Evolutionary conservation across 2,797 vertebrate genomes (phyloP).

Genomic region (Poeciliopsis gracilis): DNA sequence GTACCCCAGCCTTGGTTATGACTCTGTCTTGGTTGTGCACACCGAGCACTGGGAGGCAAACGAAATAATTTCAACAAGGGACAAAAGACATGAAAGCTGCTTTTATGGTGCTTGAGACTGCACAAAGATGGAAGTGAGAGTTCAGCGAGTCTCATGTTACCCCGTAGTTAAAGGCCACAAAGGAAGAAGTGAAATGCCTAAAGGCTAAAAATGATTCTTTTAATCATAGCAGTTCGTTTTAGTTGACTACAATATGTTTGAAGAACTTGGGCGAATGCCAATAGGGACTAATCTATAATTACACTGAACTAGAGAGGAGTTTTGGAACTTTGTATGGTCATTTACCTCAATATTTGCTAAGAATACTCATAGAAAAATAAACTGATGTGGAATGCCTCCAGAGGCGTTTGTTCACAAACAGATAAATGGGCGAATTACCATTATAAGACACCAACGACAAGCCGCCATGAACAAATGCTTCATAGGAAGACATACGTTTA

Average conservation of each 20-base stretch:
- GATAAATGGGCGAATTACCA: not conserved
- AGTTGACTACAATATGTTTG: no score
- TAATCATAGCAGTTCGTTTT: not conserved
- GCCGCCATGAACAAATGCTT: slow-evolving; percentile 10
- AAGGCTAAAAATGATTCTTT: not conserved
- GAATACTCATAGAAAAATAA: not conserved
- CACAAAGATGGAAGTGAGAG: slow-evolving; percentile 18
- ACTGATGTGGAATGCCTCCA: not conserved
- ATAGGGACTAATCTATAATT: not conserved
- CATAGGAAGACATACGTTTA: not conserved
- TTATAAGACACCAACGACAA: not conserved
- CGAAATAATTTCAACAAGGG: no score
- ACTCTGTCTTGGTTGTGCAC: not conserved
- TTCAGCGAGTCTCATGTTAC: not conserved
- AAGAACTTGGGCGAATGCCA: not conserved
- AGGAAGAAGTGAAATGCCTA: slow-evolving; percentile 4
- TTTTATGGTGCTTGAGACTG: not conserved
- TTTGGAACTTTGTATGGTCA: not conserved
- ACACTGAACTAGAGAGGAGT: not conserved
- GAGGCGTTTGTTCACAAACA: not conserved
- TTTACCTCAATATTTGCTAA: no score
- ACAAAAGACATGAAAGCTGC: not conserved
- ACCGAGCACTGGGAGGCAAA: not conserved
- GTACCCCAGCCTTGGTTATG: not conserved
- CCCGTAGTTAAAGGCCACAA: not conserved